Evolutionary conservation across 2,888 invertebrate genomes (phyloP).

Genomic region (Hirtodrosophila confusa): DNA sequence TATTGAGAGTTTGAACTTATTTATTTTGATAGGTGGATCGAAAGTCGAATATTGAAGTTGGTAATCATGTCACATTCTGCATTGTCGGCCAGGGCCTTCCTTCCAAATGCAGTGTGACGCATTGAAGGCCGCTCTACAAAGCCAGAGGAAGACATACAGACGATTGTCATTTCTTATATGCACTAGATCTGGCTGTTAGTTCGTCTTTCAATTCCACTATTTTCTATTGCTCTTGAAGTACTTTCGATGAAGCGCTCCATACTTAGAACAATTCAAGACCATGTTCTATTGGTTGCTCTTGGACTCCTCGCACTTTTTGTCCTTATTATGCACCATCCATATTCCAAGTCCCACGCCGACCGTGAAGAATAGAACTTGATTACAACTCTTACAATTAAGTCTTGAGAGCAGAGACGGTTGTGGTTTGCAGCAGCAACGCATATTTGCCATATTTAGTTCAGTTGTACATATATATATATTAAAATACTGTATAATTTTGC

Average conservation of each 20-base stretch:
- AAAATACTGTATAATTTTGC: slow-evolving; percentile 3
- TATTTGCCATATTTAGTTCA: slow-evolving; percentile 1
- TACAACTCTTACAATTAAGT: slow-evolving; percentile 59
- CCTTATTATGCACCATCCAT: slow-evolving; percentile 20
- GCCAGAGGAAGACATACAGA: slow-evolving; percentile 4
- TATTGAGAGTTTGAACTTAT: too few species aligned
- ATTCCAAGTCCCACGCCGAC: slow-evolving; percentile 52
- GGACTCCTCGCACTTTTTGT: slow-evolving; percentile 1
- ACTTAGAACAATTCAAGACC: too few species aligned
- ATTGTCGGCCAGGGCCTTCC: not conserved
- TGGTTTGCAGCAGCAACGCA: slow-evolving; percentile 42
- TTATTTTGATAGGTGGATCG: too few species aligned
- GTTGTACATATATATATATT: too few species aligned
- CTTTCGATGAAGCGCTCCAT: too few species aligned
- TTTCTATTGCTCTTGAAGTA: not conserved
- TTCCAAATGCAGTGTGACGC: slow-evolving; percentile 6
- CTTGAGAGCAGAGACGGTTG: slow-evolving; percentile 48
- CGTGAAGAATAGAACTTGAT: slow-evolving; percentile 55
- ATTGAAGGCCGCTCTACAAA: slow-evolving; percentile 20
- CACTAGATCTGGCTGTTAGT: slow-evolving; percentile 16
- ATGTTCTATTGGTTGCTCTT: slow-evolving; percentile 11
- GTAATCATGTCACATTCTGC: not conserved
- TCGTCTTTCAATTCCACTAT: slow-evolving; percentile 22
- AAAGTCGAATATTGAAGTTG: slow-evolving; percentile 4
- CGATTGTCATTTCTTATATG: not conserved